Evolutionary conservation across 2,888 invertebrate species (phyloP).

Genomic region (Heteromurus nitidus): DNA sequence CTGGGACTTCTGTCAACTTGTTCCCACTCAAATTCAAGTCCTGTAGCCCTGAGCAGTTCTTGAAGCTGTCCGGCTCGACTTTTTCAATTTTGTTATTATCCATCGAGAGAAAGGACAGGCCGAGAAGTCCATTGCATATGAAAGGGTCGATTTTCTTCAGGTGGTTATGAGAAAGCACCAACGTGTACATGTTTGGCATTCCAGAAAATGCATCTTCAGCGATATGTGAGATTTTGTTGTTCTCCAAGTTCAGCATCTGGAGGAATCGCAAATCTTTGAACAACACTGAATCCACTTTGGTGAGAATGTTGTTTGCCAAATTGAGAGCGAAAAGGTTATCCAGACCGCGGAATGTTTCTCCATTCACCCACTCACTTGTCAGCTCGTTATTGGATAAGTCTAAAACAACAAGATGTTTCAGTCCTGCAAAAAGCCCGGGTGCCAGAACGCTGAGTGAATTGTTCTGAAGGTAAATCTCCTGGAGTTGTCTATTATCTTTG

Average conservation of each 20-base stretch:
- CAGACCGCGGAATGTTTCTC: conserved; percentile 84
- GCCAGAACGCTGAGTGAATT: conserved; percentile 88
- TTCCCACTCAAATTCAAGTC: conserved; percentile 90
- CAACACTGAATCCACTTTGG: conserved; percentile 84
- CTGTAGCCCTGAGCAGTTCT: conserved; percentile 86
- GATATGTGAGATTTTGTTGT: conserved; percentile 85
- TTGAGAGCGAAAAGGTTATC: conserved; percentile 86
- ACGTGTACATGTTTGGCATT: conserved; percentile 86
- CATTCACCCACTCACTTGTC: conserved; percentile 88
- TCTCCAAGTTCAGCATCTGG: conserved; percentile 87
- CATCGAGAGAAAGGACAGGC: conserved; percentile 84
- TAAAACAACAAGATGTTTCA: conserved; percentile 84
- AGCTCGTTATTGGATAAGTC: conserved; percentile 88
- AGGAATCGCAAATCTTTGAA: conserved; percentile 85
- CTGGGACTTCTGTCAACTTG: conserved; percentile 84
- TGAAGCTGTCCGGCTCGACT: conserved; percentile 85
- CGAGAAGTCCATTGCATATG: conserved; percentile 85
- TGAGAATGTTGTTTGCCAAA: conserved; percentile 85
- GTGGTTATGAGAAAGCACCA: conserved; percentile 88
- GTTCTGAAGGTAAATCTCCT: conserved; percentile 88
- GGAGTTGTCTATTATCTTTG: conserved; percentile 84
- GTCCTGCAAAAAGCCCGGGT: conserved; percentile 86
- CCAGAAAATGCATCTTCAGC: conserved; percentile 87
- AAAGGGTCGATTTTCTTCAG: conserved; percentile 85
- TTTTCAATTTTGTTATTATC: conserved; percentile 87